Conservation (phyloP, 1,140 invertebrate species). For the Pogonognathellus flavescens region DNA sequence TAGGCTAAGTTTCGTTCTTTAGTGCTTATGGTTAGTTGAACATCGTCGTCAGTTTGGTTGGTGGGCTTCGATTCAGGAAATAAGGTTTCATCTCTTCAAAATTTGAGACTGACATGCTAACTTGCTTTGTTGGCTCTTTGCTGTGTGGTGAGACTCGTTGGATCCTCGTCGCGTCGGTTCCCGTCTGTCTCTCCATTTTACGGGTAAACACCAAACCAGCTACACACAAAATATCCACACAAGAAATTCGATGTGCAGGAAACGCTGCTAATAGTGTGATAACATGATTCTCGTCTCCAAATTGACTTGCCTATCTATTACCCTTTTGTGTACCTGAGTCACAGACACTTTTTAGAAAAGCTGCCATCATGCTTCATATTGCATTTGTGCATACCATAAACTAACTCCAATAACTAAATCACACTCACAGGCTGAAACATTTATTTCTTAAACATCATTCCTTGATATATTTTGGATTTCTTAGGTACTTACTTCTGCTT, state of each 20-base stretch:
- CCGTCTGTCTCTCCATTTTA: neutral
- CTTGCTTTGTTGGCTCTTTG: neutral
- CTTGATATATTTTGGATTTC: too few relatives aligned
- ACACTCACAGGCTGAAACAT: too few relatives aligned
- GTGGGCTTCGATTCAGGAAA: constrained; percentile 56
- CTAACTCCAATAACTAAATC: too few relatives aligned
- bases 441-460: too few relatives aligned
- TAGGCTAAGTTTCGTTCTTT: neutral
- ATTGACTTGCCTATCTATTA: too few relatives aligned
- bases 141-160: neutral
- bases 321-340: too few relatives aligned
- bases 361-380: neutral
- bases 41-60: neutral
- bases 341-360: too few relatives aligned
- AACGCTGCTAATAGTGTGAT: constrained; percentile 45
- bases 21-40: neutral
- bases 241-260: constrained; percentile 46
- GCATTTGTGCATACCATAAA: too few relatives aligned
- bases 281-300: constrained; percentile 49
- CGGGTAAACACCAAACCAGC: too few relatives aligned
- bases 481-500: too few relatives aligned
- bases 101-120: constrained; percentile 63
- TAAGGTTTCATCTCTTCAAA: constrained; percentile 66
- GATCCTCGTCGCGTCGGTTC: neutral
- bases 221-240: neutral